Base-by-base conservation (phyloP, 2,888 invertebrate species). In the Phyllotreta striolata region DNA sequence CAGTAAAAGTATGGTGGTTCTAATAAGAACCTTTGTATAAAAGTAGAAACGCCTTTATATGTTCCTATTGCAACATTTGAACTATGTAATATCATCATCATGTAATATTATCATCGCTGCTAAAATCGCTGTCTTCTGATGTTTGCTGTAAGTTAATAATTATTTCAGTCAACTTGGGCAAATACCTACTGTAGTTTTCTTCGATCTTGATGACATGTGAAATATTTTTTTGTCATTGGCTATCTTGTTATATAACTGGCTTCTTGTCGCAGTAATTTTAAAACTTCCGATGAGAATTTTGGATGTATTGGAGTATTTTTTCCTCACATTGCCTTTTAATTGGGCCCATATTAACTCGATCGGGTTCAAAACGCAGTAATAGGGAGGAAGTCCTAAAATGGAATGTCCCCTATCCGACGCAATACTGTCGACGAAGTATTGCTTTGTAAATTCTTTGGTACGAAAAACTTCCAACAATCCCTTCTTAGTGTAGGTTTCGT, bases 271-370 rank as follows among this genome's bases (percentile, higher is more conserved):
- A 44, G 10, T 7, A 44, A 44, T 7, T 44, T 1, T 13, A 44
- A 7, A 3, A 44, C 46, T 13, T 6, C 46, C 12, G 12, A 44
- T 5, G 12, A 44, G 14, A 10, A 44, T 44, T 44, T 44, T 2
- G 46, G 12, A 1, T 8, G 7, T n/a, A n/a, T n/a, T n/a, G n/a
- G n/a, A 8, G 12, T 44, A 12, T 44, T 10, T 8, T 44, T 24
- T 24, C 24, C 24, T 24, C 24, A 24, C 24, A 4, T 24, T 24
- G 4, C 46, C 12, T 44, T 44, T 44, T 44, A 44, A 4, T 44
- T 44, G 46, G 6, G 46, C n/a, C n/a, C n/a, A n/a, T n/a, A 44
- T 44, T 7, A 10, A 44, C 9, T 44, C 44, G 10, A 44, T 8
- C 10, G 44, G 10, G 14, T 8, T n/a, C n/a, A 44, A 44, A 12